Evolutionary conservation across 2,888 invertebrate genomes (phyloP).

Genomic region (Orthosia gothica): DNA sequence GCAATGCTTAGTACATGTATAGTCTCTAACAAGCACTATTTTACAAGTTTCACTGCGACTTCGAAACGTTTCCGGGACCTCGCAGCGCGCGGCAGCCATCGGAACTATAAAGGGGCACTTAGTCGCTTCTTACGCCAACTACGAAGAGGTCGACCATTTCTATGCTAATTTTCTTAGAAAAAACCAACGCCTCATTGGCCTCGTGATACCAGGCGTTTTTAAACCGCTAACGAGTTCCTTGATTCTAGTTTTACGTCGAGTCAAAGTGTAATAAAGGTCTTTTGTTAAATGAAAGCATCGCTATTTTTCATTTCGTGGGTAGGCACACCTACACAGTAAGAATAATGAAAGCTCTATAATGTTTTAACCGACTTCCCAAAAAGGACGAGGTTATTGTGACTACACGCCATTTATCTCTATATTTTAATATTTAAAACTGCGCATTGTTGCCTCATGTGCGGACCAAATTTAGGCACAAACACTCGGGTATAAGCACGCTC

Average conservation of each 20-base stretch:
- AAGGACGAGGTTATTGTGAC: no score
- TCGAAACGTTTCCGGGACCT: conserved; percentile 18
- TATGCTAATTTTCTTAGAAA: conserved; percentile 49
- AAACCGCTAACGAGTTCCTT: conserved; percentile 39
- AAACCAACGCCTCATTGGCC: conserved; percentile 34
- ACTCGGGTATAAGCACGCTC: no score
- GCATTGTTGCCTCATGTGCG: no score
- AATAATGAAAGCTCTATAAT: no score
- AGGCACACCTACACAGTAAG: no score
- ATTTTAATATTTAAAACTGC: no score
- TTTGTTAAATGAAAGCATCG: conserved; percentile 9
- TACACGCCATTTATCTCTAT: no score
- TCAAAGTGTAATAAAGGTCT: conserved; percentile 15
- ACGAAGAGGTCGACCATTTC: conserved; percentile 44
- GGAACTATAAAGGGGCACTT: conserved; percentile 41
- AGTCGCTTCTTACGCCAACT: conserved; percentile 39
- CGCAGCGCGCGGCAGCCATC: conserved; percentile 4
- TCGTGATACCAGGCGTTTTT: conserved; percentile 24
- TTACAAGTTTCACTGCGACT: conserved; percentile 21
- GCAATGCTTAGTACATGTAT: not conserved
- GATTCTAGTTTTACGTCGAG: conserved; percentile 25
- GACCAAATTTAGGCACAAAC: no score
- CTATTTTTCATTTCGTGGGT: conserved; percentile 11
- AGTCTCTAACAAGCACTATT: conserved; percentile 4
- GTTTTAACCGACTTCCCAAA: no score